phyloP scores from a whole-genome alignment of 2,888 invertebrate genomes.

The Chrysotoxum bicinctum region DNA sequence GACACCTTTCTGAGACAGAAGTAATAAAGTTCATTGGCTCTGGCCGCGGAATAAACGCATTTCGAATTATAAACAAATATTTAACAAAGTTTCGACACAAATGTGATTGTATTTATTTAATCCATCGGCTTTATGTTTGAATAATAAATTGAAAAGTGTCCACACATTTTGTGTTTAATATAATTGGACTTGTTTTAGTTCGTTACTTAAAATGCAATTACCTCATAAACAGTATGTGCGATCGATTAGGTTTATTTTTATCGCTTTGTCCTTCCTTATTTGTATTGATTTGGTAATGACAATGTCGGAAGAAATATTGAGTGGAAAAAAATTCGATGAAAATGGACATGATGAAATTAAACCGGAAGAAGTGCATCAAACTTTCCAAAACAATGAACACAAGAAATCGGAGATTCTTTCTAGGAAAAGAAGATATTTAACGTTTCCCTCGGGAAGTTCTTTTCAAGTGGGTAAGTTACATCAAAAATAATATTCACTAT shows the following conservation, averaged over 20 bases:
- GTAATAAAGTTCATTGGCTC: conserved; percentile 18
- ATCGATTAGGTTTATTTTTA: neutral
- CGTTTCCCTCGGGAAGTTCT: conserved; percentile 83
- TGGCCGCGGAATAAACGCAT: neutral
- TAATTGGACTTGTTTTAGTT: neutral
- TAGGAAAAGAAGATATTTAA: conserved; percentile 82
- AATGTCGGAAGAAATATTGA: neutral
- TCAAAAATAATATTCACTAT: too few species aligned
- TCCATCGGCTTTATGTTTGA: neutral
- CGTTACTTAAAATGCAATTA: neutral
- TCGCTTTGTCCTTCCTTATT: neutral
- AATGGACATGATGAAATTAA: neutral
- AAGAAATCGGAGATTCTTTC: conserved; percentile 76
- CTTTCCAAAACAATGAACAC: conserved; percentile 60
- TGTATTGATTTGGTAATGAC: neutral
- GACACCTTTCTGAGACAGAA: neutral
- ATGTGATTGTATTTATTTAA: neutral
- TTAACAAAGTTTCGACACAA: neutral
- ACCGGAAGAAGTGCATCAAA: neutral
- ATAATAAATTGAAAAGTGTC: neutral
- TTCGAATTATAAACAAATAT: neutral
- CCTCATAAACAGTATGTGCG: neutral
- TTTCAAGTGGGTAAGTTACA: conserved; percentile 80
- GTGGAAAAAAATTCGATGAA: neutral
- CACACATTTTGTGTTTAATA: neutral